A percentile compares a stretch with the other conserved stretches of the same genome.
Conservation (phyloP, 2,113 vertebrate species). For the Butastur rufipennis region DNA sequence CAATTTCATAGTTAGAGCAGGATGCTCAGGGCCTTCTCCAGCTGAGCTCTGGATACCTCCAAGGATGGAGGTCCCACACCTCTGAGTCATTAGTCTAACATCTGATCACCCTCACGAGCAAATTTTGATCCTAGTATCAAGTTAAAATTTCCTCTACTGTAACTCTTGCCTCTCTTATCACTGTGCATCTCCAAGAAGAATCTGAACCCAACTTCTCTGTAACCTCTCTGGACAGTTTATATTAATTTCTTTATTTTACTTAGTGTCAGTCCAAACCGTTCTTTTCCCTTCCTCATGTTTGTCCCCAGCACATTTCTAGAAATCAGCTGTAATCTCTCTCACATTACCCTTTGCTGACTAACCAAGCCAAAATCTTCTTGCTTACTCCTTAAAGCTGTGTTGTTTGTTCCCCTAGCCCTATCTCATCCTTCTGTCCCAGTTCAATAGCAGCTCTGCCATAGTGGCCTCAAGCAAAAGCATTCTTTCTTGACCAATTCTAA, state of each 20-base stretch:
- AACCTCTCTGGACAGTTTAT: not conserved
- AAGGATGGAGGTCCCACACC: not conserved
- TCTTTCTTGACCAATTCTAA: not conserved
- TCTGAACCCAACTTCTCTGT: not conserved
- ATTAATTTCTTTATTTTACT: not conserved
- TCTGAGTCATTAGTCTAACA: not conserved
- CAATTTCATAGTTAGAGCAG: not conserved
- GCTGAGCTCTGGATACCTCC: not conserved
- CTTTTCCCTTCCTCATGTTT: not conserved
- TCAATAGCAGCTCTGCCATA: not conserved
- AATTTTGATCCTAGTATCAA: not conserved
- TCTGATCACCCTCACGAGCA: fast-evolving
- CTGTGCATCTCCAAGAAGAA: not conserved
- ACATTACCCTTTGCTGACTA: not conserved
- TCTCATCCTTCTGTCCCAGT: not conserved
- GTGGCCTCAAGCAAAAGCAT: not conserved
- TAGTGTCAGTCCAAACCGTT: not conserved
- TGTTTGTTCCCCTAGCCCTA: not conserved
- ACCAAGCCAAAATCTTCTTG: not conserved
- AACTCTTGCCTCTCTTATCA: not conserved
- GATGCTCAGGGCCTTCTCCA: not conserved
- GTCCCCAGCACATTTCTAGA: fast-evolving
- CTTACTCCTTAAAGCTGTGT: not conserved
- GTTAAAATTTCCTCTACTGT: not conserved
- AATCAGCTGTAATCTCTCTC: not conserved